phyloP scores from a whole-genome alignment of 1,140 invertebrate genomes.

The Drosophila funebris region DNA sequence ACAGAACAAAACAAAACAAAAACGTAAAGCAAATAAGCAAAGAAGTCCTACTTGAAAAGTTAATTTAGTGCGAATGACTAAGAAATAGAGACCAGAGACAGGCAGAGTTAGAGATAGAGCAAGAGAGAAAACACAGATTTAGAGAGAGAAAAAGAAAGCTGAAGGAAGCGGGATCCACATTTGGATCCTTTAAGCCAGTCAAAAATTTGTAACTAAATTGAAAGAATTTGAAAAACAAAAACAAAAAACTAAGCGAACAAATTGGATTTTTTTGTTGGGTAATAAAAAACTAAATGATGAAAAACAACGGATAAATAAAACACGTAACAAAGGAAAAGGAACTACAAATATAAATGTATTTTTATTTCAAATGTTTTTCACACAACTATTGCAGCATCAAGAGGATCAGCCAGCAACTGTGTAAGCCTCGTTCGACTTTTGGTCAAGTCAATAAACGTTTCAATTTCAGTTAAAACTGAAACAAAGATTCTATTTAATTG shows the following conservation, averaged over 20 bases:
- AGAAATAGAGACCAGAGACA: neutral
- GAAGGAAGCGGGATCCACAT: conserved; percentile 1
- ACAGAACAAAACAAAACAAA: conserved; percentile 15
- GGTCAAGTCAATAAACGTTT: too few species aligned
- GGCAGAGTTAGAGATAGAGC: neutral
- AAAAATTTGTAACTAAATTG: conserved; percentile 43
- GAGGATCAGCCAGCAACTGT: too few species aligned
- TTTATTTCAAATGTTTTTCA: neutral
- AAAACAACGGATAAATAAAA: conserved; percentile 74
- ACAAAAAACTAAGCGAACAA: conserved; percentile 50
- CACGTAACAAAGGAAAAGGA: conserved; percentile 73
- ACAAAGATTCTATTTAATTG: too few species aligned
- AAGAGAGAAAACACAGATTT: neutral
- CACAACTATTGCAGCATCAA: too few species aligned
- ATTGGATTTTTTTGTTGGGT: conserved; percentile 59
- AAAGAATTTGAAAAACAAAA: too few species aligned
- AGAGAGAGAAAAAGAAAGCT: conserved; percentile 24
- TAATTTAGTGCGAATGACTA: conserved; percentile 60
- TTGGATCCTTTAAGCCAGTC: conserved; percentile 26
- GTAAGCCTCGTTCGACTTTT: too few species aligned
- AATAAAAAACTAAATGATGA: conserved; percentile 41
- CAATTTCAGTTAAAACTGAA: too few species aligned
- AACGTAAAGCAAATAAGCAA: conserved; percentile 41
- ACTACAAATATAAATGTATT: conserved; percentile 35
- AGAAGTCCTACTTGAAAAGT: conserved; percentile 77